Conservation (phyloP, 2,797 vertebrate genomes). For the Mus caroli region DNA sequence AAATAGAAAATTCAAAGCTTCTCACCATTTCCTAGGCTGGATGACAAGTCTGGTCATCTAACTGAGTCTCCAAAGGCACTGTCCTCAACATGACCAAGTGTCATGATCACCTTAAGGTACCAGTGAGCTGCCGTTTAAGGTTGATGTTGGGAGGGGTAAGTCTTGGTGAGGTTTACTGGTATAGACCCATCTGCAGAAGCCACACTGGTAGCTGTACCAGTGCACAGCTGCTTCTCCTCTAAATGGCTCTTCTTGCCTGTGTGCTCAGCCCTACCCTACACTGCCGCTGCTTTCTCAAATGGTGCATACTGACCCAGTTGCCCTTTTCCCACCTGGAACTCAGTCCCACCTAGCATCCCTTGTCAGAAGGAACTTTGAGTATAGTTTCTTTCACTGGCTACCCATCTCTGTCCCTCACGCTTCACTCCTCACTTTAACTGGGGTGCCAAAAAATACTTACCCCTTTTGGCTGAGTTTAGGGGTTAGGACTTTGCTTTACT, state of each 20-base stretch:
- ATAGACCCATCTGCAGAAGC: neutral
- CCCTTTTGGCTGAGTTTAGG: neutral
- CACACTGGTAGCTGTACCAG: neutral
- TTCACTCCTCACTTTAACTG: neutral
- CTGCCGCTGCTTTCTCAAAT: neutral
- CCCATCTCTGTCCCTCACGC: neutral
- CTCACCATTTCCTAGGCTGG: neutral
- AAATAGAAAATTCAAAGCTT: neutral
- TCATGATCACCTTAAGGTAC: neutral
- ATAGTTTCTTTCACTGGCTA: neutral
- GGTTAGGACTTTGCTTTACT: neutral
- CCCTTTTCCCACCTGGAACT: neutral
- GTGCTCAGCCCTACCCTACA: neutral
- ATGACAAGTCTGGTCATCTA: neutral
- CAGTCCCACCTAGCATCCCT: neutral
- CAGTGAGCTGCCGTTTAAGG: neutral
- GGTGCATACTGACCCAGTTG: neutral
- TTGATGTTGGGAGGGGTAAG: fast-evolving
- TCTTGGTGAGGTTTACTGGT: neutral
- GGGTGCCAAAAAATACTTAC: neutral
- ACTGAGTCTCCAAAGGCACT: neutral
- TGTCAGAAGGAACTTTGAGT: neutral
- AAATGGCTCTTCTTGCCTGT: neutral
- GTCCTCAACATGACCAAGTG: neutral
- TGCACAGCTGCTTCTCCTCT: neutral